Evolutionary conservation across 2,113 vertebrate species (phyloP).

Genomic region (Dasyornis broadbenti): DNA sequence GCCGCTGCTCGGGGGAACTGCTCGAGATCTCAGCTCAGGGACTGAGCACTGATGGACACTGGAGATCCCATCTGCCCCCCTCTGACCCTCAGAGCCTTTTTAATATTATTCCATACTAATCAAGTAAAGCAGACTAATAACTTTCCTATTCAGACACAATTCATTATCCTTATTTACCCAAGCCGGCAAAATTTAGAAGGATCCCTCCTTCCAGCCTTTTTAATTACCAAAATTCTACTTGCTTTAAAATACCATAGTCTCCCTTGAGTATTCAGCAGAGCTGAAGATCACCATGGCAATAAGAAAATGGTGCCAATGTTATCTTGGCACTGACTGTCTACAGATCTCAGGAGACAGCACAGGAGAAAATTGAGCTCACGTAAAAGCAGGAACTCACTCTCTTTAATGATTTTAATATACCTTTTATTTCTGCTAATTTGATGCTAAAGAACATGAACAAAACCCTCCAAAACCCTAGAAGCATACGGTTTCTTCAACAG

Average conservation of each 20-base stretch:
- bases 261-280: constrained; percentile 72
- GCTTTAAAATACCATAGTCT: constrained; percentile 72
- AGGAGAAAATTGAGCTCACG: constrained; percentile 63
- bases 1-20: background rate
- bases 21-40: accelerated
- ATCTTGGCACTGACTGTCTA: constrained; percentile 63
- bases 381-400: constrained; percentile 43
- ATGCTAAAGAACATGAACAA: constrained; percentile 51
- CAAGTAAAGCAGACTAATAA: constrained; percentile 32
- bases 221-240: constrained; percentile 77
- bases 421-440: constrained; percentile 65
- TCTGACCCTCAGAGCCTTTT: background rate
- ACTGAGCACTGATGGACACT: accelerated
- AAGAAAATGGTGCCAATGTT: constrained; percentile 72
- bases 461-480: background rate
- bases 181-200: constrained; percentile 60
- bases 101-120: background rate
- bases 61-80: background rate
- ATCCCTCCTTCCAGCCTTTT: constrained; percentile 70
- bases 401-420: constrained; percentile 25
- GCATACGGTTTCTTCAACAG: constrained; percentile 31
- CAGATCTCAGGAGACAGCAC: constrained; percentile 65
- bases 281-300: constrained; percentile 79
- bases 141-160: constrained; percentile 33
- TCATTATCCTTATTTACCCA: constrained; percentile 65